phyloP scores from a whole-genome alignment of 1,140 invertebrate genomes.

The Maconellicoccus hirsutus region DNA sequence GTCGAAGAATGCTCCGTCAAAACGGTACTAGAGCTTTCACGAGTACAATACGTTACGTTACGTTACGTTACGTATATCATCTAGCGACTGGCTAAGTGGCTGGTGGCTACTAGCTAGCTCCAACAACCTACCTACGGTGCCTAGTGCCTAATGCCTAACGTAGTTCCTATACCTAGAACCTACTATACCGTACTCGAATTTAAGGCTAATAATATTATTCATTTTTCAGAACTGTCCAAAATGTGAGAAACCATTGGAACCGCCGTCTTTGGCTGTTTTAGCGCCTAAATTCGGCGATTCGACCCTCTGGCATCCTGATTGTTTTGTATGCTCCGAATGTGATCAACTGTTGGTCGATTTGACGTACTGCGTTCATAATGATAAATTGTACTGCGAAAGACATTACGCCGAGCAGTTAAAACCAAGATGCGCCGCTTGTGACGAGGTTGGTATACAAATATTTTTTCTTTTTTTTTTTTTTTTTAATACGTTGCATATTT shows the following conservation, averaged over 20 bases:
- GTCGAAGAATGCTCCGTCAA: constrained; percentile 43
- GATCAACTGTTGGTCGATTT: constrained; percentile 80
- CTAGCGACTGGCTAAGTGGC: too few species aligned
- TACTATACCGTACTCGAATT: too few species aligned
- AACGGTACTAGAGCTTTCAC: too few species aligned
- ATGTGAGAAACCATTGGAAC: constrained; percentile 48
- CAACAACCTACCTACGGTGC: too few species aligned
- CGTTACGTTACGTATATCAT: too few species aligned
- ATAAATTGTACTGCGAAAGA: constrained; percentile 76
- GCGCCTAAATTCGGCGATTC: constrained; percentile 55
- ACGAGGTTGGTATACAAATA: constrained; percentile 63
- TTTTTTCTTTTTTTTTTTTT: constrained; percentile 21
- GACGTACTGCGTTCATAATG: constrained; percentile 80
- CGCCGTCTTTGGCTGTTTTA: constrained; percentile 52
- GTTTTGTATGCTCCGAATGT: constrained; percentile 76
- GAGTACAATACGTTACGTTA: too few species aligned
- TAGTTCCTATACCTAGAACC: too few species aligned
- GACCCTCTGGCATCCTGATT: constrained; percentile 70
- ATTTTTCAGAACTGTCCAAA: constrained; percentile 46
- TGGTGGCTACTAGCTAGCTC: too few species aligned
- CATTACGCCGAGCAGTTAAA: constrained; percentile 89
- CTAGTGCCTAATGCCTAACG: too few species aligned
- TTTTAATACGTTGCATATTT: too few species aligned
- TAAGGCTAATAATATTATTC: not conserved
- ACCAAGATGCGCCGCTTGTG: constrained; percentile 82